A percentile compares a stretch with the other conserved stretches of the same genome.
phyloP scores from a whole-genome alignment of 2,888 invertebrate genomes.

The Chrysodeixis includens region DNA sequence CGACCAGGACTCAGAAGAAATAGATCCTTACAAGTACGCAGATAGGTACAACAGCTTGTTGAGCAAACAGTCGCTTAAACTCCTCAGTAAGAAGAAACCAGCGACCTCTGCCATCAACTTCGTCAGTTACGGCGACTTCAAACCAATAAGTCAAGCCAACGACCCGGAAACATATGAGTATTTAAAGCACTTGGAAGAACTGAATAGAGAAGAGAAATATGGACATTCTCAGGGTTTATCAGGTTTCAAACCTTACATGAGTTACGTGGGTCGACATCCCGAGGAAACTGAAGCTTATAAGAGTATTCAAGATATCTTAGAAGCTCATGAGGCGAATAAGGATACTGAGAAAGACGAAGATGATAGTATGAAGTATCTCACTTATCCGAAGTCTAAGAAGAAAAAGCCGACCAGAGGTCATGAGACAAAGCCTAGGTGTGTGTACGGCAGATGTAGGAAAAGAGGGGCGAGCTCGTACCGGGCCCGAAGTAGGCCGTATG shows the following conservation, averaged over 20 bases:
- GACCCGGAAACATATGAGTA: conserved; percentile 82
- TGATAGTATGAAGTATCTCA: conserved; percentile 62
- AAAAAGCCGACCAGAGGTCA: conserved; percentile 60
- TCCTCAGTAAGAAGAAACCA: conserved; percentile 59
- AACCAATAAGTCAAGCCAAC: conserved; percentile 74
- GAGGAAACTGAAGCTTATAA: conserved; percentile 73
- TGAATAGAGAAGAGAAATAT: conserved; percentile 65
- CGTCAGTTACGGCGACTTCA: conserved; percentile 72
- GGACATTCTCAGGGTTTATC: conserved; percentile 52
- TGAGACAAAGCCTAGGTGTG: conserved; percentile 67
- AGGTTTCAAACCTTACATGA: conserved; percentile 60
- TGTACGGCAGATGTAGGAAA: conserved; percentile 74
- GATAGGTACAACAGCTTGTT: conserved; percentile 67
- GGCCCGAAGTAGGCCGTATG: conserved; percentile 70
- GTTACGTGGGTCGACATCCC: conserved; percentile 55
- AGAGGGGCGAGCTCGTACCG: conserved; percentile 63
- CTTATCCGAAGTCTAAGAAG: conserved; percentile 64
- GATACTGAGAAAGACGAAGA: conserved; percentile 57
- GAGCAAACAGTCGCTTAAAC: conserved; percentile 52
- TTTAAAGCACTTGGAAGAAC: conserved; percentile 75
- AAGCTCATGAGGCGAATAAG: conserved; percentile 79
- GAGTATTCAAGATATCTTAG: conserved; percentile 80
- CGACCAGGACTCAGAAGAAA: conserved; percentile 55
- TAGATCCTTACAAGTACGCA: conserved; percentile 63
- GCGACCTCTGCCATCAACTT: conserved; percentile 69